Base-by-base conservation (phyloP, 2,113 vertebrate genomes). In the Otus sunia region DNA sequence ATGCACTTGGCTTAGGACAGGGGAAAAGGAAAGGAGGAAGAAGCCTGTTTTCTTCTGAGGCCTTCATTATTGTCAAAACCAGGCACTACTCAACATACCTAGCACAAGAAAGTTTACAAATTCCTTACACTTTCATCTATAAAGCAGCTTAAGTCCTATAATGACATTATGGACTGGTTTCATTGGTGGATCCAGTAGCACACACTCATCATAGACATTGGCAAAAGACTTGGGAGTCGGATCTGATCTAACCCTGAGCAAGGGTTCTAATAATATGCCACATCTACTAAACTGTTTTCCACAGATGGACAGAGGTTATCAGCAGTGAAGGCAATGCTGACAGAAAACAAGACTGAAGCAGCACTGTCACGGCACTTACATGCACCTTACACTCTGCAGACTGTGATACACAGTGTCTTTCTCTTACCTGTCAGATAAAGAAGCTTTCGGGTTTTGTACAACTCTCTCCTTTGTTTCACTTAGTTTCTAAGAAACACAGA, bases 371-470 rank as follows among this genome's bases (percentile, higher is more conserved):
- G 39, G 12, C 0, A 2, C 34, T 90, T 55, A 81, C 7, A 29
- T 2, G 19, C 32, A 79, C 43, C 67, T 60, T 14, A 59, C 14
- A 53, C 45, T 39, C 47, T 41, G 50, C 5, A 58, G 45, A 75
- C 30, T 47, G 62, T 32, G 37, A 74, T 29, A 56, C 3, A 10
- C 1, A 26, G 36, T 23, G 64, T 39, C 52, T 8, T 69, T 56
- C 69, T 90, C 94, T 86, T 91, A 98, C 97, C 97, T 96, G 71
- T 30, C 76, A 92, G 86, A 50, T 41, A 81, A 91, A 81, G 83
- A 41, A 76, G 47, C 26, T 56, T 83, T 58, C 0, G 6, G 13
- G 15, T 63, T 94, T 92, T 81, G 74, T 47, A 59, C 32, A 91
- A 56, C 27, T 53, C 53, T n/a, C 27, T 80, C 69, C 59, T 86